phyloP scores from a whole-genome alignment of 2,797 vertebrate species.

The Pitangus sulphuratus region DNA sequence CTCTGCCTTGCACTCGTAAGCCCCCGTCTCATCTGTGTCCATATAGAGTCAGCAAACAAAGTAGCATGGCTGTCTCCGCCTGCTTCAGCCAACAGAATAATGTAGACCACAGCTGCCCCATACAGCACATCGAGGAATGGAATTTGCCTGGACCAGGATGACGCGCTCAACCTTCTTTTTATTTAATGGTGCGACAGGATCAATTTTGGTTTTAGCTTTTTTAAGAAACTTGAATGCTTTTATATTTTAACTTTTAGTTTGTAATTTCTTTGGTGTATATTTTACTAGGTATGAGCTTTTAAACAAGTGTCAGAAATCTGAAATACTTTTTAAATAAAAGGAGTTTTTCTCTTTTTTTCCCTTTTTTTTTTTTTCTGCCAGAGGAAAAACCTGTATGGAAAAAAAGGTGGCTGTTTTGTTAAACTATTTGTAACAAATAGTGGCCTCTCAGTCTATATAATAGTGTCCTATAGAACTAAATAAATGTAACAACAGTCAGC shows the following conservation, averaged over 20 bases:
- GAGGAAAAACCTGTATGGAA: conserved; percentile 76
- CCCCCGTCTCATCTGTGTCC: conserved; percentile 29
- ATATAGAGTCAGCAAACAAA: conserved; percentile 43
- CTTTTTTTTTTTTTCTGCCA: conserved; percentile 78
- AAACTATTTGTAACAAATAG: conserved; percentile 89
- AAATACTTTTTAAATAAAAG: conserved; percentile 70
- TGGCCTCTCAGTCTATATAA: conserved; percentile 85
- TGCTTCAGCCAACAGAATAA: conserved; percentile 25
- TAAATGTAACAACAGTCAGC: conserved; percentile 78
- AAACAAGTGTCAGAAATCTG: conserved; percentile 72
- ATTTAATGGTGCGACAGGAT: conserved; percentile 89
- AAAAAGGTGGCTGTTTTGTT: conserved; percentile 80
- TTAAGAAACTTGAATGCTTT: conserved; percentile 89
- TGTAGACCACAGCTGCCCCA: conserved; percentile 13
- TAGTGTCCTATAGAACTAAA: conserved; percentile 85
- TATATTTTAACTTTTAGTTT: conserved; percentile 85
- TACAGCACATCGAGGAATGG: conserved; percentile 68
- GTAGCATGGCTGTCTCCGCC: conserved; percentile 50
- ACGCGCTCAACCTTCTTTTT: conserved; percentile 75
- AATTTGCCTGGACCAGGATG: conserved; percentile 76
- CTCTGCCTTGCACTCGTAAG: conserved; percentile 63
- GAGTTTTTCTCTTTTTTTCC: not conserved
- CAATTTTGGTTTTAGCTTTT: conserved; percentile 82
- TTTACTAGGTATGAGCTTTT: conserved; percentile 84
- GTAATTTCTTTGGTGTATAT: conserved; percentile 92